Evolutionary conservation across 1,140 invertebrate genomes (phyloP).

Genomic region (Drosophila punjabiensis): DNA sequence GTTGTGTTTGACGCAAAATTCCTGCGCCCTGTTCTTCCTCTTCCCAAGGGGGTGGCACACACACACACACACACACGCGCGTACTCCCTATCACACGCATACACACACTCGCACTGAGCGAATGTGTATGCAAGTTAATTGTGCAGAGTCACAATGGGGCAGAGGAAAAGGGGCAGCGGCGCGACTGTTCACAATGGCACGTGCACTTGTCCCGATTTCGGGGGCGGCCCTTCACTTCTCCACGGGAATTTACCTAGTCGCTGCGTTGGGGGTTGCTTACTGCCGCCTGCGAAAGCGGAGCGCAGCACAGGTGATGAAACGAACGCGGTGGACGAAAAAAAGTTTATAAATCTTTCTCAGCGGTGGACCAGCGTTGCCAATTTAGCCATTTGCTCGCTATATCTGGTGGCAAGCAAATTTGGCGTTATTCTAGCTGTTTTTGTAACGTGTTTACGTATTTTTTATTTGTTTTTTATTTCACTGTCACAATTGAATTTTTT

Average conservation of each 20-base stretch:
- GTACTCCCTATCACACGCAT: slow-evolving; percentile 5
- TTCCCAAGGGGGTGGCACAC: slow-evolving; percentile 13
- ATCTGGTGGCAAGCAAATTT: too few species aligned
- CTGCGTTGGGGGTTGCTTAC: slow-evolving; percentile 17
- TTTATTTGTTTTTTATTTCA: too few species aligned
- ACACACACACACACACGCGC: neutral
- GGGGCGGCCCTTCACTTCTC: neutral
- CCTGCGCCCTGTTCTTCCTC: slow-evolving; percentile 37
- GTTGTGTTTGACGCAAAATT: slow-evolving; percentile 52
- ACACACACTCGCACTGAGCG: neutral
- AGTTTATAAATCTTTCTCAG: neutral
- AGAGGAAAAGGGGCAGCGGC: neutral
- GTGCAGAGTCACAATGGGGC: slow-evolving; percentile 43
- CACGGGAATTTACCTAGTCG: slow-evolving; percentile 24
- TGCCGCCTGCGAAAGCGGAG: slow-evolving; percentile 20
- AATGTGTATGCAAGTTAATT: slow-evolving; percentile 42
- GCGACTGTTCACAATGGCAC: slow-evolving; percentile 23
- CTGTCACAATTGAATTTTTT: too few species aligned
- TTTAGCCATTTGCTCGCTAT: too few species aligned
- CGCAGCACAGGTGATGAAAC: slow-evolving; percentile 23
- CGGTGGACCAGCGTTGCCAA: too few species aligned
- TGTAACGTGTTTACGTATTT: too few species aligned
- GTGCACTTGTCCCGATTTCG: slow-evolving; percentile 21
- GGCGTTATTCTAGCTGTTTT: too few species aligned
- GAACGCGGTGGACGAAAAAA: slow-evolving; percentile 21